A percentile compares a stretch with the other conserved stretches of the same genome.
Evolutionary conservation across 2,113 vertebrate genomes (phyloP).

Genomic region (Potamarius usumacintae): DNA sequence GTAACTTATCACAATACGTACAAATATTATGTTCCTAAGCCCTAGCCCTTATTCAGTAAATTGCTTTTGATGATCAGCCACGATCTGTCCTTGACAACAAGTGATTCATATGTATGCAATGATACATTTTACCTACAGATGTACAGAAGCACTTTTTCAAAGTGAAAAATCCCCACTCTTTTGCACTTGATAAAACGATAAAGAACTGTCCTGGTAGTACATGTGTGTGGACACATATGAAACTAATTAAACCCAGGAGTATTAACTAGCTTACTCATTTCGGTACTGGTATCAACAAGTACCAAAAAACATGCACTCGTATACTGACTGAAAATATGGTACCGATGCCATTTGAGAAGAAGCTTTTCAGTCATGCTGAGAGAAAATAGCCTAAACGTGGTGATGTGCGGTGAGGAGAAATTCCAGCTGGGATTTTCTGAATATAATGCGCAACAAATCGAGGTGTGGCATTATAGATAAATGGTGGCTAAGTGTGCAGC

Average conservation of each 20-base stretch:
- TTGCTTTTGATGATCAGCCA: neutral
- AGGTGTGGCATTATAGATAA: slow-evolving; percentile 9
- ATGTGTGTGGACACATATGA: neutral
- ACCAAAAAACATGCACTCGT: neutral
- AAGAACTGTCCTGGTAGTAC: neutral
- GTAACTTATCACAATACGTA: neutral
- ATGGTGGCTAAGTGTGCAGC: slow-evolving; percentile 46
- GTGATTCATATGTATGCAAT: neutral
- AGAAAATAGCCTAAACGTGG: slow-evolving; percentile 31
- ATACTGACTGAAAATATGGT: neutral
- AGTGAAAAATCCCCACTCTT: too few relatives aligned
- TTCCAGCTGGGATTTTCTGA: neutral
- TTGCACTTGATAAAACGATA: neutral
- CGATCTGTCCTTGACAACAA: neutral
- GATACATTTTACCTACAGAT: neutral
- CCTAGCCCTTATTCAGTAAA: neutral
- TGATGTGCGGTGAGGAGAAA: slow-evolving; percentile 28
- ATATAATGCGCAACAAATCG: slow-evolving; percentile 43
- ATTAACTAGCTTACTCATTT: neutral
- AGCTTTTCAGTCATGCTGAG: slow-evolving; percentile 15
- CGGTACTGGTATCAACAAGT: too few relatives aligned
- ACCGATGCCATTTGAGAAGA: neutral
- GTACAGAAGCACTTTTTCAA: neutral
- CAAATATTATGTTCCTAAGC: neutral
- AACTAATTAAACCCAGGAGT: neutral